These are phyloP conservation scores for Eumaeus atala DNA, from an alignment of 1,140 invertebrate species.

Conservation along the genomic window DNA sequence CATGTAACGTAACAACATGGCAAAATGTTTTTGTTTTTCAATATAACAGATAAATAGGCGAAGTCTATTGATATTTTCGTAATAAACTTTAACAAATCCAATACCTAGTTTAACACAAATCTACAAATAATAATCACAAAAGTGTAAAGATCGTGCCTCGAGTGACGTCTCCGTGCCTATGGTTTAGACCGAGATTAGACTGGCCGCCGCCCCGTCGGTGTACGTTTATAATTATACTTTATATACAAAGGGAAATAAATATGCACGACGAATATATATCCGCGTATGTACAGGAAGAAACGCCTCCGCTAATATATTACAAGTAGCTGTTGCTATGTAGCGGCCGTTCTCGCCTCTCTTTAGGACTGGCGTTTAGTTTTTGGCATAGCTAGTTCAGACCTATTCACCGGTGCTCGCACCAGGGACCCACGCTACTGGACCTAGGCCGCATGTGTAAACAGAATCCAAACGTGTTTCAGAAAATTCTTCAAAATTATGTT, in stretches of 20 bases:
- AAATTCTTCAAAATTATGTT: constrained; percentile 1
- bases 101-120: too few species aligned
- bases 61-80: too few species aligned
- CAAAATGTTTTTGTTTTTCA: neutral
- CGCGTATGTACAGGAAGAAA: constrained; percentile 58
- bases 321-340: constrained; percentile 26
- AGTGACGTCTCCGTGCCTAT: neutral
- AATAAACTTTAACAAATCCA: too few species aligned
- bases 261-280: constrained; percentile 50
- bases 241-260: constrained; percentile 71
- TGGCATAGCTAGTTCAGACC: constrained; percentile 53
- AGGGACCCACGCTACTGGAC: constrained; percentile 7
- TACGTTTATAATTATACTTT: constrained; percentile 50
- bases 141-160: too few species aligned
- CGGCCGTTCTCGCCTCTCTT: constrained; percentile 28
- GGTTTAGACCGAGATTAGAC: neutral
- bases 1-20: neutral
- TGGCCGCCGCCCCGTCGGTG: constrained; percentile 21
- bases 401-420: constrained; percentile 5
- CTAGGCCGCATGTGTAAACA: constrained; percentile 5
- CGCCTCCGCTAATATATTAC: constrained; percentile 43
- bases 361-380: constrained; percentile 50
- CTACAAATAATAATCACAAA: too few species aligned
- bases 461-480: neutral
- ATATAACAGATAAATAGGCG: too few species aligned